phyloP scores from a whole-genome alignment of 2,888 invertebrate species.

The Neoaliturus tenellus region DNA sequence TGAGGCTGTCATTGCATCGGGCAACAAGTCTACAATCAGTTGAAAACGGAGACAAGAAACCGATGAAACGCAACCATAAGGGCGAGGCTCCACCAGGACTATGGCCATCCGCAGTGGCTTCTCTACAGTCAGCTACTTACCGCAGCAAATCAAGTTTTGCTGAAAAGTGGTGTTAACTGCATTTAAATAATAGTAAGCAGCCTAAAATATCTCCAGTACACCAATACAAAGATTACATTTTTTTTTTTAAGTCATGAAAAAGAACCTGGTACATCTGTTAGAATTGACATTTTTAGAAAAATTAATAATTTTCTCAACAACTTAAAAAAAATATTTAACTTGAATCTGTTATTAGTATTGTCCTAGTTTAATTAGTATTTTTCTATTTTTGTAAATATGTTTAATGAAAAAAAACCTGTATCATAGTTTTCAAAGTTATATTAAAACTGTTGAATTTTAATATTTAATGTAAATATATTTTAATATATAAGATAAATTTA shows the following conservation, averaged over 20 bases:
- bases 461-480: neutral
- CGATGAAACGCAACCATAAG: conserved; percentile 78
- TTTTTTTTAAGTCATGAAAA: no score
- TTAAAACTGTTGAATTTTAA: neutral
- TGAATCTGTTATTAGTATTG: no score
- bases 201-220: no score
- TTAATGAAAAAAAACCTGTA: neutral
- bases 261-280: no score
- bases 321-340: no score
- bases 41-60: conserved; percentile 72
- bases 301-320: no score
- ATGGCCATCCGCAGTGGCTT: conserved; percentile 53
- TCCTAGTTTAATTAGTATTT: no score
- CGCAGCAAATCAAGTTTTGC: conserved; percentile 48
- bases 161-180: conserved; percentile 57
- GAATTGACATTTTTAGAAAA: no score
- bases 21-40: conserved; percentile 89
- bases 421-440: neutral
- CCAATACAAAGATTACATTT: no score
- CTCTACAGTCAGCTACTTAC: conserved; percentile 48
- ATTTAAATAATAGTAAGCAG: neutral
- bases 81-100: conserved; percentile 71
- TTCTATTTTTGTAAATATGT: neutral
- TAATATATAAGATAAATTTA: neutral
- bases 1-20: conserved; percentile 88